phyloP scores from a whole-genome alignment of 2,797 vertebrate species.

The Thunnus albacares region DNA sequence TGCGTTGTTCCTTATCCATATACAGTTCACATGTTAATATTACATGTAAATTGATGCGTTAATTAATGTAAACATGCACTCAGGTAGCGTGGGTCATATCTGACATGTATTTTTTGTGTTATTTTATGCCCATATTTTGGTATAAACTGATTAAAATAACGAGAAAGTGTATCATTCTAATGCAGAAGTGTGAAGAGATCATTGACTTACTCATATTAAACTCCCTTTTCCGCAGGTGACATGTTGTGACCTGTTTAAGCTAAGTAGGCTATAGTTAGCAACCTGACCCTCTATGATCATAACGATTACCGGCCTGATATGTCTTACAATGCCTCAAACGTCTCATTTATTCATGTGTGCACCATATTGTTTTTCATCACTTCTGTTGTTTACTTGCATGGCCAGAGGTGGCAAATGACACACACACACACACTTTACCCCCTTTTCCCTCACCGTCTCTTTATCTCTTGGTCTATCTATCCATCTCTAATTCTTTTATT shows the following conservation, averaged over 20 bases:
- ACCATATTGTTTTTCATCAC: conserved; percentile 72
- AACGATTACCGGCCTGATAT: conserved; percentile 57
- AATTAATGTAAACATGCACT: too few species aligned
- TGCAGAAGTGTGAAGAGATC: not conserved
- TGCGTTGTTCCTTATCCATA: not conserved
- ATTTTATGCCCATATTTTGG: not conserved
- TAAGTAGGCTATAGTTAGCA: conserved; percentile 27
- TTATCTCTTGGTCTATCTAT: conserved; percentile 60
- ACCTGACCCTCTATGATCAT: conserved; percentile 29
- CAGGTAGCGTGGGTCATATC: too few species aligned
- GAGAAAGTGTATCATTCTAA: not conserved
- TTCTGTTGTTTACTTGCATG: conserved; percentile 73
- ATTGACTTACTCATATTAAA: not conserved
- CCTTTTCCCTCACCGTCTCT: conserved; percentile 26
- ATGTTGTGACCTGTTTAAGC: conserved; percentile 15
- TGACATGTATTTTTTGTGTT: not conserved
- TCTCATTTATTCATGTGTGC: conserved; percentile 79
- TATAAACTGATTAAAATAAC: not conserved
- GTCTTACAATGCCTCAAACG: conserved; percentile 38
- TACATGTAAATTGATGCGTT: not conserved
- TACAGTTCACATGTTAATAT: too few species aligned
- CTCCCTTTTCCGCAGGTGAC: conserved; percentile 30
- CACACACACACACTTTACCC: conserved; percentile 22
- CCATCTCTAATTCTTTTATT: conserved; percentile 62
- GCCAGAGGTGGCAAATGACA: conserved; percentile 76